These are phyloP conservation scores for Halcyon smyrnensis DNA, from an alignment of 2,797 vertebrate species.

Conservation along the genomic window DNA sequence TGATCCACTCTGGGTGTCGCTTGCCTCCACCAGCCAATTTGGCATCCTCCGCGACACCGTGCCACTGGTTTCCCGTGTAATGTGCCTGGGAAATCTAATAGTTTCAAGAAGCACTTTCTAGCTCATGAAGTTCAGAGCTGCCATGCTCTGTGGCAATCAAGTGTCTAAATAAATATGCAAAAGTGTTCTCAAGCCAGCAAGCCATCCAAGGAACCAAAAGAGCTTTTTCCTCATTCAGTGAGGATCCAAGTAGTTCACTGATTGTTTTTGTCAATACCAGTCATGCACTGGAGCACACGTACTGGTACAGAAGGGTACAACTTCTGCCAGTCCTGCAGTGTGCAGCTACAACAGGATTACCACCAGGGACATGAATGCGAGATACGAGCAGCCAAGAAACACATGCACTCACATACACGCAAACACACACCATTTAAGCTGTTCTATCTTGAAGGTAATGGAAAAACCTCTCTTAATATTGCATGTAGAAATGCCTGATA, in stretches of 20 bases:
- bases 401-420: not conserved
- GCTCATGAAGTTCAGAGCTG: not conserved
- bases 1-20: not conserved
- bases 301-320: not conserved
- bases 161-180: not conserved
- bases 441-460: not conserved
- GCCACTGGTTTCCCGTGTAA: not conserved
- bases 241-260: fast-evolving
- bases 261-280: not conserved
- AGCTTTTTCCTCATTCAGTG: not conserved
- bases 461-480: not conserved
- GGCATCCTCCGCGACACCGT: not conserved
- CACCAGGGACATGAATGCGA: not conserved
- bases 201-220: not conserved
- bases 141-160: not conserved
- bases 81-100: slow-evolving; percentile 16
- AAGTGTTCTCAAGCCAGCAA: not conserved
- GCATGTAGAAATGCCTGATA: not conserved
- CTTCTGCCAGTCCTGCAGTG: not conserved
- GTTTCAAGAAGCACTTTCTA: slow-evolving; percentile 17
- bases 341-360: not conserved
- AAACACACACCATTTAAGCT: not conserved
- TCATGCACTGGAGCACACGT: not conserved
- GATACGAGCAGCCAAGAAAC: not conserved
- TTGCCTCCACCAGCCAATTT: not conserved